Base-by-base conservation (phyloP, 92 coral and sea anemone species). In the Palythoa grandiflora region DNA sequence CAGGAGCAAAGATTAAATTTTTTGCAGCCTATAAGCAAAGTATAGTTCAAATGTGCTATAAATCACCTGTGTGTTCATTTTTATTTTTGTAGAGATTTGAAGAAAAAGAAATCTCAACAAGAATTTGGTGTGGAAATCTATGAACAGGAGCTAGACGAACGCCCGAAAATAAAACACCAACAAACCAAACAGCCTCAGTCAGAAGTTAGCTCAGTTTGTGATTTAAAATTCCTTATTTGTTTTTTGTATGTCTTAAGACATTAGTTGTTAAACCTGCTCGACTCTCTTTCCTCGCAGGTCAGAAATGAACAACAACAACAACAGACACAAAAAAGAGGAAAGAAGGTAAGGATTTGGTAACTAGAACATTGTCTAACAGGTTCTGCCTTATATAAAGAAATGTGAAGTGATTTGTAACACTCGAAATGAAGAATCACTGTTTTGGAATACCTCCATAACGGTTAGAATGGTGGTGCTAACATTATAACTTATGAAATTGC, bases 221-320 rank as follows among this genome's bases (percentile, higher is more conserved):
- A 11, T 35, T 16, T 40, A 48, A 16, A 39, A 57, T 36, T 35
- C 15, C 40, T 70, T 17, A 70, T 17, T 59, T 59, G 1, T 59
- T 17, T 57, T 17, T 13, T 5, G 3, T 44, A 44, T 44, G 3
- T 44, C 50, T 2, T 44, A 44, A 44, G 6, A 44, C 50, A 4
- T 44, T 44, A 44, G 7, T 44, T 44, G 5, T 44, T 44, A 0
- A 8, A 44, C 50, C 4, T 4, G 50, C 50, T 63, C 28, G 28
- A 28, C 28, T 28, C 0, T 63, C 6, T 66, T 20, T 40, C 17
- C 2, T 53, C 39, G 10, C 52, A 80, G 85, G 68, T 39, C 61
- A 51, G 60, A 63, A 80, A 80, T 20, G 85, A 91, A 77, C 94
- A 88, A 55, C 83, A 83, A 15, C 89, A 88, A 17, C 93, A 87